phyloP scores from a whole-genome alignment of 1,140 invertebrate genomes.

The Melitaea cinxia region DNA sequence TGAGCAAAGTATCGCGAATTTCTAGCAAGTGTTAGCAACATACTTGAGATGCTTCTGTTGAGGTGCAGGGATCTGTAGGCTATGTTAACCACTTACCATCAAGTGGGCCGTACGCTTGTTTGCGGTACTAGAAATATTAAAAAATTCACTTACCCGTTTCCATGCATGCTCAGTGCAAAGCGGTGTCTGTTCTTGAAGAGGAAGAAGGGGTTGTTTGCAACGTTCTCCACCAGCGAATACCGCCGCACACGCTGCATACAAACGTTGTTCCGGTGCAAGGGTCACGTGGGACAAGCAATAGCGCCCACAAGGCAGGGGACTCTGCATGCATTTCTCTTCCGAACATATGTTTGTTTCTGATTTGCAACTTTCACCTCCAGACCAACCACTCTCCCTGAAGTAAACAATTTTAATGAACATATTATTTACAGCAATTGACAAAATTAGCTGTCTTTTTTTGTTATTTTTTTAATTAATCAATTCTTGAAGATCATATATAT shows the following conservation, averaged over 20 bases:
- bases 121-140: too few relatives aligned
- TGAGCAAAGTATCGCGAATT: too few relatives aligned
- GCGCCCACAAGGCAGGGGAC: conserved; percentile 90
- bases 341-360: conserved; percentile 43
- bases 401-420: neutral
- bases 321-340: conserved; percentile 81
- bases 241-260: conserved; percentile 95
- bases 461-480: neutral
- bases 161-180: conserved; percentile 91
- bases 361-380: conserved; percentile 60
- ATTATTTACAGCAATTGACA: too few relatives aligned
- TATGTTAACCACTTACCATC: too few relatives aligned
- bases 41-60: too few relatives aligned
- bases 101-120: too few relatives aligned
- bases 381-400: conserved; percentile 62
- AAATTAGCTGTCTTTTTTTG: too few relatives aligned
- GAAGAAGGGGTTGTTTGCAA: conserved; percentile 93
- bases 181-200: conserved; percentile 91
- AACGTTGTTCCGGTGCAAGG: conserved; percentile 91
- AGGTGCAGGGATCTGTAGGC: too few relatives aligned
- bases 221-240: conserved; percentile 93
- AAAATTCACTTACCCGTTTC: conserved; percentile 83
- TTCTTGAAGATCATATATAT: too few relatives aligned
- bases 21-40: too few relatives aligned
- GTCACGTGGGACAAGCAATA: conserved; percentile 94